Evolutionary conservation across 2,888 invertebrate species (phyloP).

Genomic region (Drosophila austrosaltans): DNA sequence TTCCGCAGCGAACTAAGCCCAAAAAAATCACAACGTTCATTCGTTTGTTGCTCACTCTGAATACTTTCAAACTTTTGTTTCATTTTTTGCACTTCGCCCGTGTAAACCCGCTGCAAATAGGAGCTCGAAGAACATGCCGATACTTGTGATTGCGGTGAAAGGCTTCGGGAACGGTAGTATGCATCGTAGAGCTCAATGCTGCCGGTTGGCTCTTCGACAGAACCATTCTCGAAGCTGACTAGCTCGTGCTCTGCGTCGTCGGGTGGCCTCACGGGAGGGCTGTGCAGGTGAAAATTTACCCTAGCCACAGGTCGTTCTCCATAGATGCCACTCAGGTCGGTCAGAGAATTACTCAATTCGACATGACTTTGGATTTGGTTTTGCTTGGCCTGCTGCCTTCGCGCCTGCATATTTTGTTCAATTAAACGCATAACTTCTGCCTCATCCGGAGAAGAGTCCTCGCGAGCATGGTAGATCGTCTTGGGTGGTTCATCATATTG

Average conservation of each 20-base stretch:
- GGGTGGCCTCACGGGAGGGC: constrained; percentile 85
- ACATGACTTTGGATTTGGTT: constrained; percentile 69
- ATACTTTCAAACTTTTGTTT: constrained; percentile 89
- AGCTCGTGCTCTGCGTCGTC: constrained; percentile 75
- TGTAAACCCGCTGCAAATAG: constrained; percentile 88
- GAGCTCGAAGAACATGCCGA: constrained; percentile 85
- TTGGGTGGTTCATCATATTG: constrained; percentile 85
- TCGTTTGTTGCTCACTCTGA: constrained; percentile 50
- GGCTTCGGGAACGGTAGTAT: constrained; percentile 88
- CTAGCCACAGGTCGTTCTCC: constrained; percentile 87
- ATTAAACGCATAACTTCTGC: constrained; percentile 84
- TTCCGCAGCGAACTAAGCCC: constrained; percentile 85
- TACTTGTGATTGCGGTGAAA: constrained; percentile 89
- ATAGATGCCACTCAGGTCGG: constrained; percentile 92
- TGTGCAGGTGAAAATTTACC: constrained; percentile 83
- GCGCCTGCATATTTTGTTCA: constrained; percentile 83
- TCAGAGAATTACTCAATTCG: constrained; percentile 82
- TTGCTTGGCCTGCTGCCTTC: constrained; percentile 56
- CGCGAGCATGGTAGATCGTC: constrained; percentile 85
- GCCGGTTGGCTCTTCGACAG: constrained; percentile 56
- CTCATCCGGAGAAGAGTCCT: constrained; percentile 85
- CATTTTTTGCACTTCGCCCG: constrained; percentile 91
- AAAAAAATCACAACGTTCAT: constrained; percentile 79
- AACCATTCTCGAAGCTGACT: constrained; percentile 62
- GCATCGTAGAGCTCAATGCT: constrained; percentile 87